Conservation (phyloP, 2,113 vertebrate genomes). For the Antechinus flavipes region DNA sequence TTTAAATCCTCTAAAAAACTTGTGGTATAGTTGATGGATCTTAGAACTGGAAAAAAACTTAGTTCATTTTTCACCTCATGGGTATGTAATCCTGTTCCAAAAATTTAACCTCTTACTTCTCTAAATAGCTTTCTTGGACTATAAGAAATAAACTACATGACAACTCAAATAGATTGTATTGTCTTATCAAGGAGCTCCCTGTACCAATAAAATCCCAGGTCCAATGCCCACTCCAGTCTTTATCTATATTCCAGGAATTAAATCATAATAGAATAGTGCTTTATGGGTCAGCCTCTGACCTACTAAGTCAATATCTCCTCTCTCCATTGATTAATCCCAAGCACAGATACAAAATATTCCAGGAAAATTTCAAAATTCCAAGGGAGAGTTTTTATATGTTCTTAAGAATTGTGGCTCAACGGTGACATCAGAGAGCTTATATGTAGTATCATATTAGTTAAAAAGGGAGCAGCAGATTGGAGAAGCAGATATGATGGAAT, state of each 20-base stretch:
- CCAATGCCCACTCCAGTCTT: neutral
- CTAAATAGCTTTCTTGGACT: neutral
- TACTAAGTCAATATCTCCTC: neutral
- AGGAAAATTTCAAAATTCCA: neutral
- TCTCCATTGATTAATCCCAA: neutral
- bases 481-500: neutral
- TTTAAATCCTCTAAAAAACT: neutral
- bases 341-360: neutral
- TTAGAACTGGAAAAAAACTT: neutral
- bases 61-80: neutral
- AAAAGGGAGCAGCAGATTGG: neutral
- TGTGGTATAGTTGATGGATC: neutral
- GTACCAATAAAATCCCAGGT: neutral
- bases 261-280: neutral
- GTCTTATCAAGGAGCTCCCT: neutral
- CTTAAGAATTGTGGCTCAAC: neutral
- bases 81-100: neutral
- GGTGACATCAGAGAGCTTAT: neutral
- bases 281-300: neutral
- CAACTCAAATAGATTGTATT: neutral
- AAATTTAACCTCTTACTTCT: neutral
- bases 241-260: neutral
- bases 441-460: neutral
- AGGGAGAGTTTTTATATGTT: neutral
- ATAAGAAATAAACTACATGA: neutral